Evolutionary conservation across 2,113 vertebrate species (phyloP).

Genomic region (Bujurquina vittata): DNA sequence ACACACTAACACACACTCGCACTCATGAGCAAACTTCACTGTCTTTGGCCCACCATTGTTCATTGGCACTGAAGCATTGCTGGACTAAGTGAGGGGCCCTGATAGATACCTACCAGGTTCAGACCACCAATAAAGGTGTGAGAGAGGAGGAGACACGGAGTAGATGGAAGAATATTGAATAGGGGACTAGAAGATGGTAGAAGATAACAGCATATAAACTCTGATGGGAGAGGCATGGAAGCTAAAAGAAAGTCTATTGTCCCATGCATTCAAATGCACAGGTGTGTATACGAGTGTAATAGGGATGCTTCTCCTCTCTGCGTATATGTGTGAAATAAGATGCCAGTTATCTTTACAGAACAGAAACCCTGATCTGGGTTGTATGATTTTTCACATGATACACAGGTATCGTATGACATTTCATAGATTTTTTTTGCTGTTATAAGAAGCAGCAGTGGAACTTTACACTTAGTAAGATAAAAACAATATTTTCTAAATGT

Average conservation of each 20-base stretch:
- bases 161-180: conserved; percentile 54
- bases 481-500: background rate
- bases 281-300: conserved; percentile 47
- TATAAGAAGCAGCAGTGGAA: background rate
- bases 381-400: background rate
- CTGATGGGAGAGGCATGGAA: conserved; percentile 18
- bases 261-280: conserved; percentile 52
- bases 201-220: conserved; percentile 51
- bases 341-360: background rate
- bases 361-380: background rate
- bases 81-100: conserved; percentile 78
- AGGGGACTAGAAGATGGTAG: conserved; percentile 64
- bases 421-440: background rate
- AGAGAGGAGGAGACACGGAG: conserved; percentile 41
- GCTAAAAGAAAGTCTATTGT: conserved; percentile 37
- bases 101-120: conserved; percentile 71
- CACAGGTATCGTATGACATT: background rate
- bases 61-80: conserved; percentile 66
- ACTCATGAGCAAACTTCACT: conserved; percentile 64
- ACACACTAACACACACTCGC: conserved; percentile 15
- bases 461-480: background rate
- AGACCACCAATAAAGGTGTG: conserved; percentile 76
- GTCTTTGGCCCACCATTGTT: conserved; percentile 70
- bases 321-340: conserved; percentile 3
- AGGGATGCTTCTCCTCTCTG: conserved; percentile 4